A percentile compares a stretch with the other conserved stretches of the same genome.
phyloP scores from a whole-genome alignment of 2,113 vertebrate species.

The Ailurus styani region DNA sequence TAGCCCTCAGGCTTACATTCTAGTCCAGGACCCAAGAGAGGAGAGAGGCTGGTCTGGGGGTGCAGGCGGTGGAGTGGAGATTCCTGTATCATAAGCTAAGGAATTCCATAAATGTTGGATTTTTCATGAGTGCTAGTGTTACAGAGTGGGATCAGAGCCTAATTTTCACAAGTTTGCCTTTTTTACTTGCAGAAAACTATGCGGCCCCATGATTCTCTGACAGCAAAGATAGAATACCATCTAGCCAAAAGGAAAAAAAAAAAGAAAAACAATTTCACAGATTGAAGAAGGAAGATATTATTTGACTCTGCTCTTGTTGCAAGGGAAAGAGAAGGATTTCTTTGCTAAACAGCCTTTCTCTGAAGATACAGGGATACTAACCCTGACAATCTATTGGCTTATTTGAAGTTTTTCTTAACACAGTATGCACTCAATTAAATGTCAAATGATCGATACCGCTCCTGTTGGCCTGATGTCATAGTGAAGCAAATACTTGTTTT shows the following conservation, averaged over 20 bases:
- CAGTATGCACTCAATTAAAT: not conserved
- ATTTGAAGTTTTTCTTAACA: not conserved
- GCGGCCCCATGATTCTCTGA: not conserved
- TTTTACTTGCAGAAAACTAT: not conserved
- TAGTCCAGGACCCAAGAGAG: not conserved
- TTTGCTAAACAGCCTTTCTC: not conserved
- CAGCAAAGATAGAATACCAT: not conserved
- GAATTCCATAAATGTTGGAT: not conserved
- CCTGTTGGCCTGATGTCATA: not conserved
- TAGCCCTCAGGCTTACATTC: not conserved
- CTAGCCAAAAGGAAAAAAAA: not conserved
- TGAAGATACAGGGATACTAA: not conserved
- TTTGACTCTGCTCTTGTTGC: not conserved
- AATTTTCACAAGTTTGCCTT: not conserved
- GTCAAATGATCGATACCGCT: not conserved
- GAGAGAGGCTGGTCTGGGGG: not conserved
- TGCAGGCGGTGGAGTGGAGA: not conserved
- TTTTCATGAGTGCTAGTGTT: conserved; percentile 19
- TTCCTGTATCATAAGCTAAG: not conserved
- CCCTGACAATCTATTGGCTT: not conserved
- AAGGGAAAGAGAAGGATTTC: not conserved
- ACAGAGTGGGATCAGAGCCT: not conserved
- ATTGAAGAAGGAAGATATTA: not conserved
- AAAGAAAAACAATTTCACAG: not conserved
- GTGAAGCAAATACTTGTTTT: not conserved